Evolutionary conservation across 30 jellyfish, hydroid and myxozoan genomes (phyloP).

Genomic region (Phacellophora camtschatica): DNA sequence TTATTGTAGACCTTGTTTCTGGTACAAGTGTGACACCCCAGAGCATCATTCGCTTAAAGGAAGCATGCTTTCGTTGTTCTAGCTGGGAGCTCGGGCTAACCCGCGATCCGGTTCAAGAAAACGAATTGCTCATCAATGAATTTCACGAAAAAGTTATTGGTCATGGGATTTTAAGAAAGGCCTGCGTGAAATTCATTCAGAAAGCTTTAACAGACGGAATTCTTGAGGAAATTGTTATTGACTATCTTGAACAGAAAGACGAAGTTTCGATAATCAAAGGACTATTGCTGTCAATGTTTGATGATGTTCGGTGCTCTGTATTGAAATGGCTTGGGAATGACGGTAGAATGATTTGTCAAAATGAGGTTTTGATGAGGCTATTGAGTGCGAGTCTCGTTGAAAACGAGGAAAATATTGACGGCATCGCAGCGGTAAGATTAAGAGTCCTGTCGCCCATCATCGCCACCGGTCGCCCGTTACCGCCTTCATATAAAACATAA

Average conservation of each 20-base stretch:
- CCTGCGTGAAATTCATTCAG: neutral
- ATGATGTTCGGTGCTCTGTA: conserved; percentile 14
- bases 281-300: neutral
- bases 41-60: too few relatives aligned
- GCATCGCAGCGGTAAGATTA: conserved; percentile 44
- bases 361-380: neutral
- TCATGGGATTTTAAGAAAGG: conserved; percentile 15
- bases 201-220: neutral
- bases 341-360: neutral
- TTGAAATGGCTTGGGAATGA: conserved; percentile 21
- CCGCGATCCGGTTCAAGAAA: neutral
- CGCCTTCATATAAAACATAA: too few relatives aligned
- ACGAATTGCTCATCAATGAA: neutral
- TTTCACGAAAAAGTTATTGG: neutral
- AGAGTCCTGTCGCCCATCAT: too few relatives aligned
- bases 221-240: neutral
- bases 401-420: conserved; percentile 24
- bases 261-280: neutral
- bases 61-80: too few relatives aligned
- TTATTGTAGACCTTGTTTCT: too few relatives aligned
- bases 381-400: conserved; percentile 36
- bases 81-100: neutral
- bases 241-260: neutral
- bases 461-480: too few relatives aligned
- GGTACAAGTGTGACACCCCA: too few relatives aligned